Evolutionary conservation across 2,797 vertebrate genomes (phyloP).

Genomic region (Luscinia luscinia): DNA sequence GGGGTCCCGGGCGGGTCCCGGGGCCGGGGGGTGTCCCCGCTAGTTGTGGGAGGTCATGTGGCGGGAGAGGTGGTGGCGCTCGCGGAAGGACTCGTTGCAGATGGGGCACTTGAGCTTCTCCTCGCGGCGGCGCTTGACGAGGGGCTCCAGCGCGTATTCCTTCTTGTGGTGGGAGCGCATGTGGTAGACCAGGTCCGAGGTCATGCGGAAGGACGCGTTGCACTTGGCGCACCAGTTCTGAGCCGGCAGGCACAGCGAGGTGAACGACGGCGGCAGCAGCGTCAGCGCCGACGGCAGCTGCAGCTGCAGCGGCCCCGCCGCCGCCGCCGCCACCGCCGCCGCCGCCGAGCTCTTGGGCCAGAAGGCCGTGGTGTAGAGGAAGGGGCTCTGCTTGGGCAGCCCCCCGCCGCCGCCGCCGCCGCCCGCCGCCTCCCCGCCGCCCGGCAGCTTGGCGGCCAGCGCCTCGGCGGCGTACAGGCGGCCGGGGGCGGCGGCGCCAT

Average conservation of each 20-base stretch:
- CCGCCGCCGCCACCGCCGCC: slow-evolving; percentile 83
- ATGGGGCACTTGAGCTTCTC: slow-evolving; percentile 98
- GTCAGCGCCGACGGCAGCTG: slow-evolving; percentile 94
- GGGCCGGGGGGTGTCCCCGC: neutral
- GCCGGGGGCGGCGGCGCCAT: slow-evolving; percentile 84
- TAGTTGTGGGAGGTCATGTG: slow-evolving; percentile 99
- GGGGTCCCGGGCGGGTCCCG: neutral
- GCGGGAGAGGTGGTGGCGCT: slow-evolving; percentile 95
- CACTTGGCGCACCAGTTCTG: slow-evolving; percentile 99
- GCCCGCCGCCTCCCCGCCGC: slow-evolving; percentile 79
- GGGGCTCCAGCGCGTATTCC: slow-evolving; percentile 93
- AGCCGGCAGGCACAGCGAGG: slow-evolving; percentile 93
- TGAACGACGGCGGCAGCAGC: slow-evolving; percentile 94
- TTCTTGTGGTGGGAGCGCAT: slow-evolving; percentile 99
- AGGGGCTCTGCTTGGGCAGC: slow-evolving; percentile 92
- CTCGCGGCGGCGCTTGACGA: slow-evolving; percentile 93
- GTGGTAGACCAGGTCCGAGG: slow-evolving; percentile 97
- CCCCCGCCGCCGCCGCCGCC: slow-evolving; percentile 79
- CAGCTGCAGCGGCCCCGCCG: slow-evolving; percentile 89
- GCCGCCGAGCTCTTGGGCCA: slow-evolving; percentile 90
- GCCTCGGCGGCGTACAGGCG: slow-evolving; percentile 89
- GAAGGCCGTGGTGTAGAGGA: slow-evolving; percentile 92
- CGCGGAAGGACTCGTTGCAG: slow-evolving; percentile 96
- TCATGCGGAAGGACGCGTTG: slow-evolving; percentile 98
- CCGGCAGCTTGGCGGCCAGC: slow-evolving; percentile 88